phyloP scores from a whole-genome alignment of 2,113 vertebrate species.

The Corythaixoides concolor region DNA sequence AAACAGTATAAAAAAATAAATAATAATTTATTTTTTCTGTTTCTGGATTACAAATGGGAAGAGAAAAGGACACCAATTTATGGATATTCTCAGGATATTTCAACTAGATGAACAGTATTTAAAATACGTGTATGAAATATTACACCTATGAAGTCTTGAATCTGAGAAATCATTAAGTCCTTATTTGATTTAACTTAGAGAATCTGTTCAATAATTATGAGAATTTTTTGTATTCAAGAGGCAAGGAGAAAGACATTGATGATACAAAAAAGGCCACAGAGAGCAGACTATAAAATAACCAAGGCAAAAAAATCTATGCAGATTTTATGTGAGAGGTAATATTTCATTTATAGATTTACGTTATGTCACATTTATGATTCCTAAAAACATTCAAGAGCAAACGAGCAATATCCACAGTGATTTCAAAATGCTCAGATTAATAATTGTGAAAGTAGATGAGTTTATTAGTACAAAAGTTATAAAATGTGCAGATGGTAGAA shows the following conservation, averaged over 20 bases:
- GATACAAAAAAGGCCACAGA: conserved; percentile 23
- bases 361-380: neutral
- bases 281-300: neutral
- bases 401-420: neutral
- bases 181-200: conserved; percentile 12
- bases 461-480: neutral
- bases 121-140: neutral
- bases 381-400: neutral
- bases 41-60: conserved; percentile 10
- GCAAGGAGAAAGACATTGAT: conserved; percentile 11
- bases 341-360: conserved; percentile 11
- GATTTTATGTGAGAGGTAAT: neutral
- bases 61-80: neutral
- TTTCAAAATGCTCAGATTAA: conserved; percentile 8
- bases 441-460: neutral
- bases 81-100: neutral
- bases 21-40: neutral
- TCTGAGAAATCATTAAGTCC: conserved; percentile 26
- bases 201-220: conserved; percentile 28
- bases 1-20: neutral
- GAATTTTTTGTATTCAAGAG: conserved; percentile 10
- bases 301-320: neutral
- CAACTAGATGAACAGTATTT: neutral
- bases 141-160: neutral
- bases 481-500: neutral